Conservation (phyloP, 2,888 invertebrate genomes). For the Epinotia demarniana region DNA sequence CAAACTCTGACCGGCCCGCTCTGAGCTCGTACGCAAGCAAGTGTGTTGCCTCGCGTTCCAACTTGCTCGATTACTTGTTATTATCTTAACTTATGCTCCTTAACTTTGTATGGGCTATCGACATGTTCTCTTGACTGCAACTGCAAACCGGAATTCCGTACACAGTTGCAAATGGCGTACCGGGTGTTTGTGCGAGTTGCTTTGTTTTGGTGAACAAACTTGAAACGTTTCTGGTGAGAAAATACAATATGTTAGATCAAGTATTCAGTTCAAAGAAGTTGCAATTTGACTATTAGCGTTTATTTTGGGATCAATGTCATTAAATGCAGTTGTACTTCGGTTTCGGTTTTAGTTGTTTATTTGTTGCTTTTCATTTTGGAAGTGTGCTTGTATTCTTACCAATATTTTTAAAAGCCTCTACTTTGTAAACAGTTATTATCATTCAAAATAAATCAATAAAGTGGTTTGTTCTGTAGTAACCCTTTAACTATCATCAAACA, state of each 20-base stretch:
- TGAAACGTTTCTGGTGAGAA: conserved; percentile 31
- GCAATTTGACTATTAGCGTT: neutral
- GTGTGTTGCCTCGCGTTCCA: conserved; percentile 68
- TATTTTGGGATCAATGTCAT: neutral
- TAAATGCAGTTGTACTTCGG: no score
- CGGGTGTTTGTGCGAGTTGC: conserved; percentile 52
- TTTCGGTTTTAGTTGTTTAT: neutral
- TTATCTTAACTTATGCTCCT: conserved; percentile 72
- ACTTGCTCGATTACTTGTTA: conserved; percentile 76
- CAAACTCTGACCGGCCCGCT: conserved; percentile 73
- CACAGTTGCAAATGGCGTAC: conserved; percentile 55
- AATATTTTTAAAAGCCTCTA: neutral
- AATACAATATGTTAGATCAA: conserved; percentile 9
- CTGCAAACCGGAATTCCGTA: conserved; percentile 57
- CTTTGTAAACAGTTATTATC: neutral
- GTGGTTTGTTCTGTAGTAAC: no score
- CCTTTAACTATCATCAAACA: neutral
- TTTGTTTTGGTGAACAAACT: conserved; percentile 40
- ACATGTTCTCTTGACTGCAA: conserved; percentile 57
- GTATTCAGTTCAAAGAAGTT: neutral
- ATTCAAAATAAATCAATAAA: neutral
- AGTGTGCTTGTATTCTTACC: no score
- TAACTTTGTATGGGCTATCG: conserved; percentile 70
- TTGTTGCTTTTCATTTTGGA: neutral
- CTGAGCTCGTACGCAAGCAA: conserved; percentile 69